A percentile compares a stretch with the other conserved stretches of the same genome.
These are phyloP conservation scores for Phoxinus dragarum DNA, from an alignment of 2,797 vertebrate genomes.

Conservation along the genomic window DNA sequence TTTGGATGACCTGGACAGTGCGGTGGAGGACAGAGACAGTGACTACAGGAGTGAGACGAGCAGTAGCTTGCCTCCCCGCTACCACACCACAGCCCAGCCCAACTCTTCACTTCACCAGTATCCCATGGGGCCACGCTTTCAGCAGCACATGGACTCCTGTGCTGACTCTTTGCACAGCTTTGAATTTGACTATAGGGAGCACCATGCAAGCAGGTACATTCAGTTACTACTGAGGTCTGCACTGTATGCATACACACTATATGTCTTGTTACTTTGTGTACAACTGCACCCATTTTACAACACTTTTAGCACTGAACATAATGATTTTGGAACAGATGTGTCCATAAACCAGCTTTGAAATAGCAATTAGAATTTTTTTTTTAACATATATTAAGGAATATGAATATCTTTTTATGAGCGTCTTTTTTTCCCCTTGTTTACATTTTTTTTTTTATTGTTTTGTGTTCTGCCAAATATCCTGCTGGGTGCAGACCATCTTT, in stretches of 20 bases:
- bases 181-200: slow-evolving; percentile 86
- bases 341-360: not conserved
- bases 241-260: not conserved
- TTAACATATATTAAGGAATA: not conserved
- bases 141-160: slow-evolving; percentile 84
- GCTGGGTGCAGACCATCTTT: slow-evolving; percentile 14
- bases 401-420: not conserved
- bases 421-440: not conserved
- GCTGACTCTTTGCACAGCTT: slow-evolving; percentile 86
- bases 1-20: slow-evolving; percentile 94
- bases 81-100: slow-evolving; percentile 90
- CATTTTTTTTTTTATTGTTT: not conserved
- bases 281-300: not conserved
- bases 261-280: not conserved
- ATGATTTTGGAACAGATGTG: not conserved
- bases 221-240: not conserved
- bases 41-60: slow-evolving; percentile 98
- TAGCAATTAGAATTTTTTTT: not conserved
- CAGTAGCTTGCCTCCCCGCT: slow-evolving; percentile 90
- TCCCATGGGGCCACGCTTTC: slow-evolving; percentile 80
- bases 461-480: not conserved
- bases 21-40: slow-evolving; percentile 94
- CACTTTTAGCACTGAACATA: not conserved
- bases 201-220: slow-evolving; percentile 82
- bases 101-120: slow-evolving; percentile 95